Base-by-base conservation (phyloP, 2,888 invertebrate species). In the Yponomeuta evonymella region DNA sequence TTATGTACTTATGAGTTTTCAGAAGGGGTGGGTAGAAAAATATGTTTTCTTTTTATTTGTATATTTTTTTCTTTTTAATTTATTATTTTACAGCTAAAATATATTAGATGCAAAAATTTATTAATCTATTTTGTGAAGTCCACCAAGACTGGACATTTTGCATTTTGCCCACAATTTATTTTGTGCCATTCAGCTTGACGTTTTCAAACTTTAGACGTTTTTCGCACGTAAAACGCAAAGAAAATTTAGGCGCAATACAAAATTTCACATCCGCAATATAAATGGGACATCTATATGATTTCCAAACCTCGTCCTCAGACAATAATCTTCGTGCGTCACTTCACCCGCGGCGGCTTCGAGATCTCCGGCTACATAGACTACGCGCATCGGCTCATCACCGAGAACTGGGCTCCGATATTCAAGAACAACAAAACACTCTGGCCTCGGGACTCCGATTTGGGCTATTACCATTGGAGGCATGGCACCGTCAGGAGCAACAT, bases 291-390 rank as follows among this genome's bases (percentile, higher is more conserved):
- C 43, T 5, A 43, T 43, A 43, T 43, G 8, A 43, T 8, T 43
- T 43, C 43, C 43, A 43, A 43, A 8, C 9, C 43, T 12, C 8
- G 6, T 12, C 48, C 48, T 48, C 90, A 95, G 94, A 95, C 96
- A 0, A 96, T 98, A 69, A 95, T 98, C 73, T 97, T 97, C 80
- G 83, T 97, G 6, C 93, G 96, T 10, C 94, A 94, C 79, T 93
- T 93, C 73, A 95, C 95, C 11, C 94, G 92, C 73, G 93, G 94
- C 6, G 96, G 96, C 2, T 95, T 95, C 75, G 97, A 97, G 81
- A 94, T 97, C 72, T 97, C 97, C 0, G 97, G 96, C 1, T 98
- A 97, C 80, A 95, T 98, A 48, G 98, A 98, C 83, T 97, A 95
- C 82, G 94, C 94, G 0, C 94, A 96, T 73, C 92, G 96, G 69